Evolutionary conservation across 2,888 invertebrate species (phyloP).

Genomic region (Trichogramma evanescens): DNA sequence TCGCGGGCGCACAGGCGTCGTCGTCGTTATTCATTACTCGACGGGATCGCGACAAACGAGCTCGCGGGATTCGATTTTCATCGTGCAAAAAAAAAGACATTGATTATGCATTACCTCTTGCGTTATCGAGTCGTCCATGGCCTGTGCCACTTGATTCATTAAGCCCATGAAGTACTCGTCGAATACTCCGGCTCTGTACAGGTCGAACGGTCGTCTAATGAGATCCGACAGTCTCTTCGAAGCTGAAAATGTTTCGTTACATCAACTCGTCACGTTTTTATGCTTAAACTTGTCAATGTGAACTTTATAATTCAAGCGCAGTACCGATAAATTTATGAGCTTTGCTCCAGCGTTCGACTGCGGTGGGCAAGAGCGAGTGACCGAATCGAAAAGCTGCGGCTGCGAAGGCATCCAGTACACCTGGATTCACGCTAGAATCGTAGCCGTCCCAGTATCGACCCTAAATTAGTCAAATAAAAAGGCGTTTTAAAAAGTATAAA

Average conservation of each 20-base stretch:
- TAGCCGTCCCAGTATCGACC: constrained; percentile 70
- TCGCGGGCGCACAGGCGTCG: too few species aligned
- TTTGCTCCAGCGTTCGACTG: constrained; percentile 89
- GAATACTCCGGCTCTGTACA: constrained; percentile 82
- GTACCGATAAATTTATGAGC: constrained; percentile 87
- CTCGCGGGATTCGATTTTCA: too few species aligned
- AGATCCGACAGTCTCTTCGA: constrained; percentile 82
- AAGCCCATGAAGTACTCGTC: constrained; percentile 90
- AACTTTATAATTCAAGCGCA: constrained; percentile 24
- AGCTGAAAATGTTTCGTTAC: constrained; percentile 52
- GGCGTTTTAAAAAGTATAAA: background rate
- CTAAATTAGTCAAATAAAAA: constrained; percentile 11
- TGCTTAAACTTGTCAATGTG: background rate
- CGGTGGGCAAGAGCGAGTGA: constrained; percentile 82
- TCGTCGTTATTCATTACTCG: too few species aligned
- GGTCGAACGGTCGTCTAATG: constrained; percentile 80
- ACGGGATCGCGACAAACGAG: too few species aligned
- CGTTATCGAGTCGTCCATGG: constrained; percentile 91
- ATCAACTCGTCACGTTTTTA: background rate
- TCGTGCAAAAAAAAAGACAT: background rate
- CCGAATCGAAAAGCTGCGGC: constrained; percentile 89
- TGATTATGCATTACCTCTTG: constrained; percentile 46
- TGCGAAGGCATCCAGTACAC: constrained; percentile 83
- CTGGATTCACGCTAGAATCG: constrained; percentile 76
- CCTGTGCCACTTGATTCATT: constrained; percentile 90